Conservation (phyloP, 1,140 invertebrate species). For the Pomacea maculata region DNA sequence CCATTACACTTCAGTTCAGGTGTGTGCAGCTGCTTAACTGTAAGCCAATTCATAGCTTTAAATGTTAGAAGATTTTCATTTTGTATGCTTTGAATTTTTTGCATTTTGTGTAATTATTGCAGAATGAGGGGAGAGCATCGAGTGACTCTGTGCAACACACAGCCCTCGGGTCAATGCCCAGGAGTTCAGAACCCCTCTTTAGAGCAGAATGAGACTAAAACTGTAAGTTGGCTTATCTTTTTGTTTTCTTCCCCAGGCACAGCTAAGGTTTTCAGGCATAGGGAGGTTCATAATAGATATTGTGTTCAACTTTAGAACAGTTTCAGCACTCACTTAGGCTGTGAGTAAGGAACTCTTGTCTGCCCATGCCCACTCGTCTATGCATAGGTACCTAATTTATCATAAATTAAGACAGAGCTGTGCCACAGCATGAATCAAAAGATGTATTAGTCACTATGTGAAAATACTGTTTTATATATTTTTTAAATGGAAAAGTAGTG, state of each 20-base stretch:
- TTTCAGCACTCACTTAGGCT: background rate
- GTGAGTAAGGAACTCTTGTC: background rate
- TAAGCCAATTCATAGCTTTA: background rate
- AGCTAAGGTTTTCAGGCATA: background rate
- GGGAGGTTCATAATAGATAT: background rate
- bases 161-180: background rate
- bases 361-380: background rate
- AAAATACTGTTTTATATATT: too few species aligned
- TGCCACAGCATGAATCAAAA: background rate
- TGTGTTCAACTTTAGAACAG: too few species aligned
- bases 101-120: background rate
- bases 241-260: background rate
- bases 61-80: background rate
- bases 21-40: conserved; percentile 6
- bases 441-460: background rate
- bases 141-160: background rate
- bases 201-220: background rate
- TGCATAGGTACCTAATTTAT: background rate
- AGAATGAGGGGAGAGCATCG: conserved; percentile 13
- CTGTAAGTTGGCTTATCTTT: conserved; percentile 5
- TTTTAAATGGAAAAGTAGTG: too few species aligned
- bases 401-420: background rate
- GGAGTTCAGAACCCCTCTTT: background rate
- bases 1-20: conserved; percentile 38
- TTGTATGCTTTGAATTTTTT: background rate